Percentiles rank a stretch among this genome's conserved stretches.
phyloP scores from a whole-genome alignment of 2,113 vertebrate species.

The Alethe castanea region DNA sequence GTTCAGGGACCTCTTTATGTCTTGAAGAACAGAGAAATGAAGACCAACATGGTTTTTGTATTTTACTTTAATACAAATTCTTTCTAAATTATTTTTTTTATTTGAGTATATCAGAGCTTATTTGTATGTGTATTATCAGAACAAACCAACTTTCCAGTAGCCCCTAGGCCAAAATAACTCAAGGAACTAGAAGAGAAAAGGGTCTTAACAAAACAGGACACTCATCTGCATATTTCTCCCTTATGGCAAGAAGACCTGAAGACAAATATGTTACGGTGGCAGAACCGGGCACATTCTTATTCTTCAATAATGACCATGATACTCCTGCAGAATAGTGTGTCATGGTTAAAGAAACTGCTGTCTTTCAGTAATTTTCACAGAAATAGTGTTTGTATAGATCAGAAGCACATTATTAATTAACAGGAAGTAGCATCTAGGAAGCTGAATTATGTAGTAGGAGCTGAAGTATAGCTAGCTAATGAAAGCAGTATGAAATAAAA shows the following conservation, averaged over 20 bases:
- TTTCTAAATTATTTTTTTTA: neutral
- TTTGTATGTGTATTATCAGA: neutral
- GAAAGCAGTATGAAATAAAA: neutral
- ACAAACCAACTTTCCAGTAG: neutral
- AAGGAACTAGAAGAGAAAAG: neutral
- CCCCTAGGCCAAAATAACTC: neutral
- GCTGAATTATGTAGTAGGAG: neutral
- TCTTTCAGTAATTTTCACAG: neutral
- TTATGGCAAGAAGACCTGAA: neutral
- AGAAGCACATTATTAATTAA: slow-evolving; percentile 23
- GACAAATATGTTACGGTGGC: neutral
- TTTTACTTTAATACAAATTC: neutral
- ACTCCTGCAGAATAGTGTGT: neutral
- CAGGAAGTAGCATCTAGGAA: neutral
- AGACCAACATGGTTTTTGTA: neutral
- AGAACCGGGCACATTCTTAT: neutral
- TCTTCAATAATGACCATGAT: neutral
- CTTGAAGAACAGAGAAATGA: neutral
- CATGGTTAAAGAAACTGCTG: neutral
- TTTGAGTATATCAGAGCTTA: neutral
- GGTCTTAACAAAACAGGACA: neutral
- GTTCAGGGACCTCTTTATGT: neutral
- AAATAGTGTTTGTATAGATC: slow-evolving; percentile 4
- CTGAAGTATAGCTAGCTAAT: neutral
- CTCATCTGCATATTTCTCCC: slow-evolving; percentile 31